Conservation (phyloP, 2,113 vertebrate species). For the Psittacus erithacus region DNA sequence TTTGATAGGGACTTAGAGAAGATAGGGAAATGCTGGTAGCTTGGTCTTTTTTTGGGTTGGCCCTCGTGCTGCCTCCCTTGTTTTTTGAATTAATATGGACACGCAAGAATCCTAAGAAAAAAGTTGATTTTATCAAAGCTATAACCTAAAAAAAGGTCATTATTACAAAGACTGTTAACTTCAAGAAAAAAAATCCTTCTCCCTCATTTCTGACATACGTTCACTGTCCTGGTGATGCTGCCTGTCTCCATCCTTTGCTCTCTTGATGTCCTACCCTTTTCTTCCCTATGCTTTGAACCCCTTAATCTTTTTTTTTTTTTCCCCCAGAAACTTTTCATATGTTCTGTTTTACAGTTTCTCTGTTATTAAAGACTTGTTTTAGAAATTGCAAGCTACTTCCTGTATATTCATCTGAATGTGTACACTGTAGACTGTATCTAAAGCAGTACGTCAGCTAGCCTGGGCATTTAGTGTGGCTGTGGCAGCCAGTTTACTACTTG, state of each 20-base stretch:
- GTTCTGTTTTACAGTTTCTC: not conserved
- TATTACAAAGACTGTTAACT: not conserved
- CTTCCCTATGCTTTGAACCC: not conserved
- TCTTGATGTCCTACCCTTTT: not conserved
- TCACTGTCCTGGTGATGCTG: not conserved
- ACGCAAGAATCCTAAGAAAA: not conserved
- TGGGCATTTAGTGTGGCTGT: not conserved
- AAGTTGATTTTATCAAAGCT: not conserved
- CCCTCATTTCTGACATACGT: not conserved
- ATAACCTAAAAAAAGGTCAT: not conserved
- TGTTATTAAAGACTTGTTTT: not conserved
- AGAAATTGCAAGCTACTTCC: not conserved
- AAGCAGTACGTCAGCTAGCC: not conserved
- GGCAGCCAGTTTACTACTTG: not conserved
- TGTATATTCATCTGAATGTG: not conserved
- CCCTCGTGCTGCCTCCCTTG: accelerated
- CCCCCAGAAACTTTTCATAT: not conserved
- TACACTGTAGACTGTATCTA: not conserved
- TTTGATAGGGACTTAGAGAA: not conserved
- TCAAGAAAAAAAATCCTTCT: not conserved
- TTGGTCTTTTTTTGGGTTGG: not conserved
- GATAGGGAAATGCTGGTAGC: not conserved
- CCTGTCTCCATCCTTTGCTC: not conserved
- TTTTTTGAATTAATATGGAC: not conserved
- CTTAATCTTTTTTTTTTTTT: not conserved